Conservation (phyloP, 2,888 invertebrate species). For the Tromatobia lineatoria region DNA sequence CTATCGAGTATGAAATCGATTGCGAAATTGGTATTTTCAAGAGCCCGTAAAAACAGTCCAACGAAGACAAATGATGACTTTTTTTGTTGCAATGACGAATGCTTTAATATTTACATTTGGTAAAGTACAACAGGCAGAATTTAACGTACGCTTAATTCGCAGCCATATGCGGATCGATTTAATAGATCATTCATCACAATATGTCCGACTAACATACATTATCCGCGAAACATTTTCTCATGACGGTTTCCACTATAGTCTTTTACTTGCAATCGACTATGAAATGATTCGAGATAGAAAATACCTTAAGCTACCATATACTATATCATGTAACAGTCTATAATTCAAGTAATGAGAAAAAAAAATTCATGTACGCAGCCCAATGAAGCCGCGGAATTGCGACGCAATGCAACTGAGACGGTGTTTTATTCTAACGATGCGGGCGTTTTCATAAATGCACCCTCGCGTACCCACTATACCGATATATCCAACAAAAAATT, state of each 20-base stretch:
- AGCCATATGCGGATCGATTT: constrained; percentile 34
- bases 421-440: constrained; percentile 43
- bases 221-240: constrained; percentile 21
- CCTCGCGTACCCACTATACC: constrained; percentile 34
- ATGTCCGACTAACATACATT: constrained; percentile 43
- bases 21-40: not conserved
- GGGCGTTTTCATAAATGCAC: constrained; percentile 52
- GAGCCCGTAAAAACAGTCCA: not conserved
- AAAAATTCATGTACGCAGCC: constrained; percentile 39
- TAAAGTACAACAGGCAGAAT: constrained; percentile 62
- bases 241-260: constrained; percentile 12
- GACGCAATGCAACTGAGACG: constrained; percentile 35
- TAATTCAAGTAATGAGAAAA: constrained; percentile 50
- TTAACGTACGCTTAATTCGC: constrained; percentile 50
- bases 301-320: constrained; percentile 64
- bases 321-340: constrained; percentile 66
- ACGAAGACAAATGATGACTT: constrained; percentile 12
- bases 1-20: not conserved
- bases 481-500: constrained; percentile 62
- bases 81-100: constrained; percentile 52
- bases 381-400: constrained; percentile 29
- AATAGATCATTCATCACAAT: constrained; percentile 44
- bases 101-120: constrained; percentile 63
- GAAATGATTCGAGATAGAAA: constrained; percentile 61
- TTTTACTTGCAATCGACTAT: constrained; percentile 28